Evolutionary conservation across 2,797 vertebrate species (phyloP), one percentile per base, ranked within the genome.

Genomic region (Nyctibius grandis): DNA sequence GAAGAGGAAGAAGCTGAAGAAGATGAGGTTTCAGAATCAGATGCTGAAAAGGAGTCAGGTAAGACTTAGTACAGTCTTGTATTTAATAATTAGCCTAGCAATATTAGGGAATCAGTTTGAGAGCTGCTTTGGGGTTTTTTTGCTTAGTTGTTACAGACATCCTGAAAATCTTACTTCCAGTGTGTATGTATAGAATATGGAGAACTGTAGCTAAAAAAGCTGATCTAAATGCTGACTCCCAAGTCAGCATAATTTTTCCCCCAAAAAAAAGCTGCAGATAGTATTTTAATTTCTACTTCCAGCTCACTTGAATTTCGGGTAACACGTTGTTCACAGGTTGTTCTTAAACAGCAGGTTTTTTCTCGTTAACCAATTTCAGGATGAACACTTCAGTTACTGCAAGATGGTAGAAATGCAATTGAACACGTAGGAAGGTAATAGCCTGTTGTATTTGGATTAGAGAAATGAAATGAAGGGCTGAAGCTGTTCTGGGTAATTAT

Each of bases 11-110:
- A 98, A 65, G 98, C 97, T 78, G 98, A 98, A 84, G 97, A 98
- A 92, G 98, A 98, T 56, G 98, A 98, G 87, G 98, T 92, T 92
- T 98, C 98, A 11, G 98, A 98, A 73, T 98, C 98, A 1, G 98
- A 98, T 18, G 87, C 97, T 57, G 98, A 98, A 91, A 98, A 98
- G 92, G 98, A 98, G 50, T 89, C 97, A 93, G 98, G 98, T 98
- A 97, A 97, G 76, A 23, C 45, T 59, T 57, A 8, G 60, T 26
- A 34, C 8, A 80, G 42, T 57, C 56, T 61, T 56, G 42, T 18
- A 56, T 89, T 91, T 63, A 45, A 80, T 40, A 36, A 31, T 54
- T 56, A 87, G 10, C n/a, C 42, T 7, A 51, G 28, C 25, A 60
- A 6, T n/a, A 11, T 36, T 20, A 54, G 45, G 29, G 25, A 12